These are phyloP conservation scores for Scortum barcoo DNA, from an alignment of 2,113 vertebrate genomes.

Conservation along the genomic window DNA sequence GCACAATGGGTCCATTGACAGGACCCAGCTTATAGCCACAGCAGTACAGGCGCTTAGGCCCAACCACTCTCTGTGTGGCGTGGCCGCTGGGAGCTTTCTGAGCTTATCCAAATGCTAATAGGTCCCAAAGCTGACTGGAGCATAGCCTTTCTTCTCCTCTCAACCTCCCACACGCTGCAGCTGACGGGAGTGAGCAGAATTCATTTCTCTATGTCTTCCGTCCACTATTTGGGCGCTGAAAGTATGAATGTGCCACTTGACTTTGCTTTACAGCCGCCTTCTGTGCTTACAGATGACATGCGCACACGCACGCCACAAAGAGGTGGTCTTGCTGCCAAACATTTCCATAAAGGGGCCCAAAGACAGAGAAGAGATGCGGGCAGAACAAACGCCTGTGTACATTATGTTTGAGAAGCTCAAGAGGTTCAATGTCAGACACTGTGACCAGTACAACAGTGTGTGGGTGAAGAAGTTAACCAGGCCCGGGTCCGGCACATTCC, in stretches of 20 bases:
- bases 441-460: slow-evolving; percentile 70
- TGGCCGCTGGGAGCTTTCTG: slow-evolving; percentile 76
- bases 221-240: slow-evolving; percentile 62
- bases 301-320: slow-evolving; percentile 66
- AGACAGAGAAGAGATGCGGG: slow-evolving; percentile 67
- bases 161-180: slow-evolving; percentile 77
- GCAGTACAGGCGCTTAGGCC: slow-evolving; percentile 67
- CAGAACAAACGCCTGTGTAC: slow-evolving; percentile 73
- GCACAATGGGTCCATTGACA: slow-evolving; percentile 82
- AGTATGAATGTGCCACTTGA: slow-evolving; percentile 80
- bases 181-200: slow-evolving; percentile 75
- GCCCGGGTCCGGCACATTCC: slow-evolving; percentile 69
- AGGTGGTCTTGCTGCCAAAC: slow-evolving; percentile 60
- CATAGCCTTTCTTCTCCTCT: slow-evolving; percentile 78
- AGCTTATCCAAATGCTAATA: slow-evolving; percentile 85
- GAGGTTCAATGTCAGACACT: slow-evolving; percentile 72
- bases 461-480: slow-evolving; percentile 78
- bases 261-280: slow-evolving; percentile 76
- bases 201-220: slow-evolving; percentile 65
- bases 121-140: slow-evolving; percentile 79
- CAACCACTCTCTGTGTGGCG: slow-evolving; percentile 70
- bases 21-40: slow-evolving; percentile 64
- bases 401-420: slow-evolving; percentile 72
- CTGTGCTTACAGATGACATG: slow-evolving; percentile 68
- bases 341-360: slow-evolving; percentile 79